Evolutionary conservation across 2,113 vertebrate species (phyloP).

Genomic region (Seriola quinqueradiata): DNA sequence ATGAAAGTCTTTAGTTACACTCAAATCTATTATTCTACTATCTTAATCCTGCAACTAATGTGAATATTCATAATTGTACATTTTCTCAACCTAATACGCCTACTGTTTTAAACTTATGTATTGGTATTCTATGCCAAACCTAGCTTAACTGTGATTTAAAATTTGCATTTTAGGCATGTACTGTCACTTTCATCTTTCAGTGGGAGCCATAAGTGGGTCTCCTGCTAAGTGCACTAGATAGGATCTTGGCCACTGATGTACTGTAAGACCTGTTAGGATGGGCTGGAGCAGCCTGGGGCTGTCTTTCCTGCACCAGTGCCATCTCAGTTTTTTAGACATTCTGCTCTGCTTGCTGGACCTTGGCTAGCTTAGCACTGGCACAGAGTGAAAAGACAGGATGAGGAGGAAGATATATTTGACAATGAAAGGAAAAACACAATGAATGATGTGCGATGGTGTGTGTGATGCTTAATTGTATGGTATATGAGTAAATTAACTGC

Average conservation of each 20-base stretch:
- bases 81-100: background rate
- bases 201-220: slow-evolving; percentile 63
- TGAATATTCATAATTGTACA: background rate
- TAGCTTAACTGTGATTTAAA: slow-evolving; percentile 20
- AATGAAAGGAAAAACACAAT: slow-evolving; percentile 21
- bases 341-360: slow-evolving; percentile 34
- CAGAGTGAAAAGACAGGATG: slow-evolving; percentile 21
- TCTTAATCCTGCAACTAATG: background rate
- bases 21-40: background rate
- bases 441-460: slow-evolving; percentile 28
- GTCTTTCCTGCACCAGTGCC: slow-evolving; percentile 47
- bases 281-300: slow-evolving; percentile 55
- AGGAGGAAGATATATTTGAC: slow-evolving; percentile 17
- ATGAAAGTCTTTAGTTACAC: background rate
- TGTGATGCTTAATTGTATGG: slow-evolving; percentile 4
- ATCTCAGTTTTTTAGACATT: slow-evolving; percentile 59
- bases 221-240: slow-evolving; percentile 69
- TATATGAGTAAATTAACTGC: slow-evolving; percentile 30
- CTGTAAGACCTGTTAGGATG: slow-evolving; percentile 55
- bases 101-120: no score
- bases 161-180: slow-evolving; percentile 39
- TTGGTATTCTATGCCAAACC: background rate
- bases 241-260: slow-evolving; percentile 66
- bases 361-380: slow-evolving; percentile 30
- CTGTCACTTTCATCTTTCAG: slow-evolving; percentile 60